Evolutionary conservation across 2,888 invertebrate genomes (phyloP), one percentile per base, ranked within the genome.

Genomic region (Leptopilina syphax): DNA sequence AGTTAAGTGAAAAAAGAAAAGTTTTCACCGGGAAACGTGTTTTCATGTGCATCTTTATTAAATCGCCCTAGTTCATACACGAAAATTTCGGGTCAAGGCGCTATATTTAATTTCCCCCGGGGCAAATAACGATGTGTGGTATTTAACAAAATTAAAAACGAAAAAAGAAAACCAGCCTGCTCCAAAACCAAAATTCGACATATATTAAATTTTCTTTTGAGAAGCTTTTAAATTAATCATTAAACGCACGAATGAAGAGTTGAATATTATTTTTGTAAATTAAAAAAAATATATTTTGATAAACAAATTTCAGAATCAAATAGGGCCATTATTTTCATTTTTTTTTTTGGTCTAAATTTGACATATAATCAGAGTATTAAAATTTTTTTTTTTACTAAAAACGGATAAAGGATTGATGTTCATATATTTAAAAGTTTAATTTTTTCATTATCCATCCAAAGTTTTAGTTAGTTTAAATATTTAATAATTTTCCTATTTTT

Each of bases 111-210:
- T 73, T 73, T 34, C 73, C 57, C 57, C 13, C 3, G 34, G 57
- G 67, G 70, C 70, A 57, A 27, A 8, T 54, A 8, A 70, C 70
- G 13, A 70, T 13, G 50, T 70, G 34, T 54, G 54, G 54, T 54
- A 57, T 70, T 70, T 70, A 70, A 13, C 7, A 73, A 73, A 73
- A 73, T 73, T 73, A 34, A 73, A 70, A 70, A 34, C 34, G 34
- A 34, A 70, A 27, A 57, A 54, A 10, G 10, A 50, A 50, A 50
- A 50, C 2, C 10, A 50, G 50, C 50, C 50, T 50, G 10, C 6
- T 54, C 13, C 8, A 13, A 27, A 13, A 34, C n/a, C 7, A 73
- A 57, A 73, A 24, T 54, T 7, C 3, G 57, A 44, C n/a, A 67
- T 9, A 68, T 50, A 10, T 10, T 50, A 50, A 34, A 6, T 68